Evolutionary conservation across 2,113 vertebrate genomes (phyloP), one percentile per base, ranked within the genome.

Genomic region (Cryptomyrus ogoouensis): DNA sequence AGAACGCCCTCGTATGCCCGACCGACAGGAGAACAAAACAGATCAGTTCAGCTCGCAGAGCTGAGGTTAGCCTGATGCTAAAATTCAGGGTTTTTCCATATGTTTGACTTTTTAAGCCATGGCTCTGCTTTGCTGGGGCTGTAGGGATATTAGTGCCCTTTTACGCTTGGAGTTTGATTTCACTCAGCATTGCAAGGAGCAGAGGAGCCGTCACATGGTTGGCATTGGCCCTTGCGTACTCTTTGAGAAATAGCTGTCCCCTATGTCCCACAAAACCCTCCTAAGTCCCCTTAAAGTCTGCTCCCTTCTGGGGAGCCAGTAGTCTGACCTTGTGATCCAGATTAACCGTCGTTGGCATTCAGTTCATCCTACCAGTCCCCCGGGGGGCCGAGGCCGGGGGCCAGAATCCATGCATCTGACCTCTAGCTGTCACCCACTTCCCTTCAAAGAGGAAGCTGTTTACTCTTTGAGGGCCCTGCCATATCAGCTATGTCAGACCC

Each of bases 1-100:
- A 92, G 89, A 94, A 92, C 90, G 92, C 92, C 88, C 50, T 21
- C 90, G 93, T 92, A 91, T 94, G 94, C 95, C 93, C 93, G 93
- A 94, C 93, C 92, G 53, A 91, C 89, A 77, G 91, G 35, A 91
- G 91, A 94, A 92, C 70, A 91, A 91, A 91, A 88, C 88, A 90
- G 89, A 89, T 87, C 27, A 74, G 12, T 31, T 31, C 3, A 42
- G 6, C 74, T 80, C 17, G 3, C 5, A 42, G 74, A 12, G 74
- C 35, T 80, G 74, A 80, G 17, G 74, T 80, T 17, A 42, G 74
- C 35, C 31, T 80, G 74, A 80, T 42, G 35, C 35, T 42, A 80
- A 80, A 80, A 42, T 19, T 39, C 74, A 7, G n/a, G 74, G 17
- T 42, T 19, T 77, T 77, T 42, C 15, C 2, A 80, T 80, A 80